A percentile compares a stretch with the other conserved stretches of the same genome.
Conservation (phyloP, 1,140 invertebrate genomes). For the Sinella curviseta region DNA sequence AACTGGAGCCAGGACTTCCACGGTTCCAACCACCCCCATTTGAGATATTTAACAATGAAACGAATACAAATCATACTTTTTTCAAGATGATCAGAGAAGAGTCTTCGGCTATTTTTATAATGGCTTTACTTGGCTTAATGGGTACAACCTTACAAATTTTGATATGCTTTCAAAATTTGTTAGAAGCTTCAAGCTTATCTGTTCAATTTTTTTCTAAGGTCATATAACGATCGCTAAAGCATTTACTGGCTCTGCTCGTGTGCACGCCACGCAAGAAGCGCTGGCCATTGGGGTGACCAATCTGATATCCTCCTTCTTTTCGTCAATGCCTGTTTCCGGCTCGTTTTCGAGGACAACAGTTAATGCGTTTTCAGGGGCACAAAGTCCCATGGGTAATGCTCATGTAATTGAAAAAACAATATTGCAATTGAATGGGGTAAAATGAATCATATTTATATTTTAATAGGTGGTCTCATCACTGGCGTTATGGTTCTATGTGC, state of each 20-base stretch:
- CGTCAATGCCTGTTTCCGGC: slow-evolving; percentile 81
- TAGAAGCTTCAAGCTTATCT: background rate
- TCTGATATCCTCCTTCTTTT: slow-evolving; percentile 81
- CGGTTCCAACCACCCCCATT: slow-evolving; percentile 65
- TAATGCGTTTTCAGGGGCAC: slow-evolving; percentile 55
- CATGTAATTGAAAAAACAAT: background rate
- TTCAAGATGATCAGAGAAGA: slow-evolving; percentile 69
- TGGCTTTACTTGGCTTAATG: slow-evolving; percentile 76
- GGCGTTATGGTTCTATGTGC: slow-evolving; percentile 69
- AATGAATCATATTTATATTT: background rate
- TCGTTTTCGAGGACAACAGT: slow-evolving; percentile 83
- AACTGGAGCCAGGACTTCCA: slow-evolving; percentile 70
- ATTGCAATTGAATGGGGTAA: background rate
- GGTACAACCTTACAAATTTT: slow-evolving; percentile 62
- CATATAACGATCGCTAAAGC: slow-evolving; percentile 42
- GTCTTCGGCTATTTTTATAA: slow-evolving; percentile 72
- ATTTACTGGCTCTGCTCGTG: slow-evolving; percentile 72
- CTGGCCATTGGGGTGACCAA: slow-evolving; percentile 78
- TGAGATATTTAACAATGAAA: slow-evolving; percentile 57
- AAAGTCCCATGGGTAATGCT: background rate
- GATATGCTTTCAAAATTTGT: background rate
- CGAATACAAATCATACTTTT: slow-evolving; percentile 59
- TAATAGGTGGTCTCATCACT: slow-evolving; percentile 34
- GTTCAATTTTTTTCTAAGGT: background rate
- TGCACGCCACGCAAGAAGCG: slow-evolving; percentile 81